phyloP scores from a whole-genome alignment of 2,113 vertebrate genomes.

The Vireo altiloquus region DNA sequence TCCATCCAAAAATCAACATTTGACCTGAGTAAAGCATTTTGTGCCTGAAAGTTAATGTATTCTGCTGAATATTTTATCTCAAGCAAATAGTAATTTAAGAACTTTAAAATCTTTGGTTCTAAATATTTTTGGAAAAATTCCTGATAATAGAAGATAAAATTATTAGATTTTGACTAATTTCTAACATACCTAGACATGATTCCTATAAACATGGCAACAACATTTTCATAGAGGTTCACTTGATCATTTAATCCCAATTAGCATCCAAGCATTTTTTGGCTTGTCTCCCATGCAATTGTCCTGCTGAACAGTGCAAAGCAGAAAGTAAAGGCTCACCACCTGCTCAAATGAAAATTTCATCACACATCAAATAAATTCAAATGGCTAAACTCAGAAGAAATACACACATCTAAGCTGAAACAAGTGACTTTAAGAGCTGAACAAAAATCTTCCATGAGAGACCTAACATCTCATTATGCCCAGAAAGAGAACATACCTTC shows the following conservation, averaged over 20 bases:
- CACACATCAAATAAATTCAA: not conserved
- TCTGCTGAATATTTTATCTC: not conserved
- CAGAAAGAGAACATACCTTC: not conserved
- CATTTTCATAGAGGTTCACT: not conserved
- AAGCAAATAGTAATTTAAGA: not conserved
- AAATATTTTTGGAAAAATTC: not conserved
- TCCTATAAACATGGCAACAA: not conserved
- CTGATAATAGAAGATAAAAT: not conserved
- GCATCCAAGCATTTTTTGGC: not conserved
- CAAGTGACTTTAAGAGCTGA: not conserved
- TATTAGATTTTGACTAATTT: not conserved
- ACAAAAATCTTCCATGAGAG: not conserved
- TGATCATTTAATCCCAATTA: not conserved
- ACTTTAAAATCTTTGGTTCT: not conserved
- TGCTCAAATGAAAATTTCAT: not conserved
- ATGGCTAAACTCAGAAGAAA: not conserved
- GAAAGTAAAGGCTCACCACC: not conserved
- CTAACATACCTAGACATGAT: not conserved
- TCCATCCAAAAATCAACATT: not conserved
- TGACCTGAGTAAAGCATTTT: not conserved
- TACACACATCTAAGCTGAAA: not conserved
- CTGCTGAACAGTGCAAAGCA: not conserved
- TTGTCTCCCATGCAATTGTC: not conserved
- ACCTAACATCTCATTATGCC: not conserved
- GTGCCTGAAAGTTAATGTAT: not conserved